Base-by-base conservation (phyloP, 2,888 invertebrate species). In the Iselma pallidipennis region DNA sequence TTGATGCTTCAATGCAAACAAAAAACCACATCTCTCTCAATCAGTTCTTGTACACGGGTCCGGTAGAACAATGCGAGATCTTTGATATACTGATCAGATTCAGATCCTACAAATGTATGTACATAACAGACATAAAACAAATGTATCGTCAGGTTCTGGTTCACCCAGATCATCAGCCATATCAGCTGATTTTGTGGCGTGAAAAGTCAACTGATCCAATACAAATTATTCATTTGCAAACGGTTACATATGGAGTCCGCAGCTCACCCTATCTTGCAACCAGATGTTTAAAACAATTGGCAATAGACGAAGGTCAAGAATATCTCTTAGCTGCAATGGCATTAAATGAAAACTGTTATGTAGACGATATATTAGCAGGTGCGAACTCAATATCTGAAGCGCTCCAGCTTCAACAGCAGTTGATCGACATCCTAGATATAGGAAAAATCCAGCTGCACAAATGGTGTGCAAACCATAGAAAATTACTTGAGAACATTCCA, bases 321-420 rank as follows among this genome's bases (percentile, higher is more conserved):
- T 55, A 28, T 31, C 57, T 58, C 10, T 2, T n/a, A 19, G 57
- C 55, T 0, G 25, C 49, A 25, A 10, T 16, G 29, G 45, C 37
- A 9, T 55, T 59, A 12, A 28, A 16, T 2, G 57, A 31, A 14
- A 31, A 58, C 21, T 63, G 66, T 21, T 66, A 63, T 33, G 45
- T 65, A n/a, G 64, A 67, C 37, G 65, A 63, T 14, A 9, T 63
- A 0, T 19, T 65, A 23, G 45, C 59, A 3, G 63, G 62, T 14
- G 19, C 48, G 0, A 50, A 66, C 23, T 49, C 59, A 4, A 9
- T 50, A 16, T 10, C 21, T 12, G 63, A 67, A 1, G 10, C 59
- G 7, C 3, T 55, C 14, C 2, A 59, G 19, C 31, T 70, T 9
- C 48, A 57, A 21, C 21, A 25, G 10, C 31, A 67, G 33, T 19